Base-by-base conservation (phyloP, 2,888 invertebrate genomes). In the Drosophila ezoana region DNA sequence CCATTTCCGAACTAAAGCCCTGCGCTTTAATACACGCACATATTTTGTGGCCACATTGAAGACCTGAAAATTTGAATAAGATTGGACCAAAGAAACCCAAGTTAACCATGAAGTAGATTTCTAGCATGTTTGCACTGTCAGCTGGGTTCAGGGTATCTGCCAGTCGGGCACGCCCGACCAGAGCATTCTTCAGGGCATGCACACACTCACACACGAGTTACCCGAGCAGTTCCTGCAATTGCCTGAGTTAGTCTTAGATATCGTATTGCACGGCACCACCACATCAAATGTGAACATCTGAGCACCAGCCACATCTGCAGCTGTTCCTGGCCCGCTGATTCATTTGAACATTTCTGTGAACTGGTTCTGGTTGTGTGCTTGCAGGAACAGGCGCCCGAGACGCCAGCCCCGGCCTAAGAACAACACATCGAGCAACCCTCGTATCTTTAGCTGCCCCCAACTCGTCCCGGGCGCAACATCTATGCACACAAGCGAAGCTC, bases 361-460 rank as follows among this genome's bases (percentile, higher is more conserved):
- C 49, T 41, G 48, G 47, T 41, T 58, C 40, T 52, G 51, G 38
- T 41, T 51, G 28, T 74, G 53, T 71, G 70, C 20, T 79, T 82
- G 47, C 76, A 89, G 87, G 88, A 88, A 72, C 87, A 82, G 61
- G 84, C 87, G 40, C 81, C 88, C 60, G 89, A 89, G 73, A 88
- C 85, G 47, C 81, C 83, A 57, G 68, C 76, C 59, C 82, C 87
- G 70, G 81, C 86, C 62, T 87, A 86, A 79, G 16, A 18, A 10
- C 43, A 18, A 38, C 58, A 47, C 10, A n/a, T 54, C 32, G 45
- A 47, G 33, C 33, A 38, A n/a, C 20, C 23, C 43, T 64, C 62
- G 35, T 32, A 37, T 13, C 13, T n/a, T 35, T 49, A 9, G 33
- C 48, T 32, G 47, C 14, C 47, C 11, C 11, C 20, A n/a, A 51